Percentiles rank a stretch among this genome's conserved stretches.
phyloP scores from a whole-genome alignment of 2,888 invertebrate genomes.

The Dysmachus trigonus region DNA sequence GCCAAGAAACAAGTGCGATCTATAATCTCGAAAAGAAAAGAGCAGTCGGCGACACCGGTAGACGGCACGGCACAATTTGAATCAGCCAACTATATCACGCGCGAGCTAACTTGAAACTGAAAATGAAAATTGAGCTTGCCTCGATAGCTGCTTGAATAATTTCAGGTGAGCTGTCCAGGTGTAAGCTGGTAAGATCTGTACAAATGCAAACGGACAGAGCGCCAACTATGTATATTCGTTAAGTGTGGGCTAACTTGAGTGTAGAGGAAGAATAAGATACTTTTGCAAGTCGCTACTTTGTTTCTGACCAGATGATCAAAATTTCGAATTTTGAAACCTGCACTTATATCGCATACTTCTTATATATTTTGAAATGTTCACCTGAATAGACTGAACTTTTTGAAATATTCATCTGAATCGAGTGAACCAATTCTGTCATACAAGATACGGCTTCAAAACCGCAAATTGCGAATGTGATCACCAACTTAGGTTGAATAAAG shows the following conservation, averaged over 20 bases:
- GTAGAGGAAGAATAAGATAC: background rate
- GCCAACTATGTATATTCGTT: background rate
- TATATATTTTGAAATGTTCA: background rate
- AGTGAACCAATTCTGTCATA: background rate
- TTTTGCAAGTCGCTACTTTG: background rate
- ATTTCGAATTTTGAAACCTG: background rate
- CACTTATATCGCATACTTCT: background rate
- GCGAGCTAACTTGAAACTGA: constrained; percentile 19
- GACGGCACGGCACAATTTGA: background rate
- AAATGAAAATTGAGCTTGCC: constrained; percentile 5
- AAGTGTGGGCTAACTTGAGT: background rate
- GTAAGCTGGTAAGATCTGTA: background rate
- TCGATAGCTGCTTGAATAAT: background rate
- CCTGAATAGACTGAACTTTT: background rate
- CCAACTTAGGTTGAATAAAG: background rate
- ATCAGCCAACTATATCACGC: background rate
- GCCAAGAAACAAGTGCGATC: background rate
- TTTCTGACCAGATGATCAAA: background rate
- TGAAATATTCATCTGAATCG: background rate
- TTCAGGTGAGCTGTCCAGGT: background rate
- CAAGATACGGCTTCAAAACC: background rate
- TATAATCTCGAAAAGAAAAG: background rate
- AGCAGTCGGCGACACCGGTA: background rate
- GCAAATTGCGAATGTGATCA: background rate
- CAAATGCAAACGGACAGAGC: background rate